Conservation (phyloP, 2,113 vertebrate genomes). For the Chascanopsetta lugubris region DNA sequence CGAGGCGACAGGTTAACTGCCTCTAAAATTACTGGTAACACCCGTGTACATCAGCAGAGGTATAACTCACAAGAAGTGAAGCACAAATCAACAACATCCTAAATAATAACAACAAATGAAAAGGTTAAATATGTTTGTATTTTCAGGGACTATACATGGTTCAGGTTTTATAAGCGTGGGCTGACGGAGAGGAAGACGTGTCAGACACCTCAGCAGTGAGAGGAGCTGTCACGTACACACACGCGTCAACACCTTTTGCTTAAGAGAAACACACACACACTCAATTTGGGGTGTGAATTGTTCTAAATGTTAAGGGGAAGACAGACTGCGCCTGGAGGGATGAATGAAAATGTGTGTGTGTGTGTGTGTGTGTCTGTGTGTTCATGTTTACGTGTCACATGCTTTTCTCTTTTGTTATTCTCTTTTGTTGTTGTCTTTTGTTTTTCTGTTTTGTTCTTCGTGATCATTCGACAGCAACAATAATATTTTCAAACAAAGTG, state of each 20-base stretch:
- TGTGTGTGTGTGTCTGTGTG: neutral
- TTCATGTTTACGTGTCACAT: neutral
- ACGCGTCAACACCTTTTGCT: neutral
- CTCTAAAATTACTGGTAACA: too few species aligned
- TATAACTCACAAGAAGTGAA: too few species aligned
- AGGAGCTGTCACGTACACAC: slow-evolving; percentile 30
- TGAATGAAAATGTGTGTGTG: slow-evolving; percentile 11
- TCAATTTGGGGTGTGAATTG: slow-evolving; percentile 40
- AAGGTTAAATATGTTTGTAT: slow-evolving; percentile 17
- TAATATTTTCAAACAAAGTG: too few species aligned
- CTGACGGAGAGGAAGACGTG: slow-evolving; percentile 28
- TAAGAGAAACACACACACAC: neutral
- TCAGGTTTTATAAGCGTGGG: slow-evolving; percentile 9
- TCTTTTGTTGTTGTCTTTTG: too few species aligned
- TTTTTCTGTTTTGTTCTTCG: neutral
- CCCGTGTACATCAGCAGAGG: too few species aligned
- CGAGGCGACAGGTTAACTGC: too few species aligned
- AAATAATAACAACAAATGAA: neutral
- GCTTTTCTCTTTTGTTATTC: too few species aligned
- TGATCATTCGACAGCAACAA: neutral
- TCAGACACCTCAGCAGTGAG: slow-evolving; percentile 53
- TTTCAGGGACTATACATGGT: neutral
- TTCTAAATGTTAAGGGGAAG: slow-evolving; percentile 36
- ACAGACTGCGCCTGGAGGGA: slow-evolving; percentile 25
- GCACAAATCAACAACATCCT: neutral